Evolutionary conservation across 2,797 vertebrate species (phyloP).

Genomic region (Mormyrops boulengeri): DNA sequence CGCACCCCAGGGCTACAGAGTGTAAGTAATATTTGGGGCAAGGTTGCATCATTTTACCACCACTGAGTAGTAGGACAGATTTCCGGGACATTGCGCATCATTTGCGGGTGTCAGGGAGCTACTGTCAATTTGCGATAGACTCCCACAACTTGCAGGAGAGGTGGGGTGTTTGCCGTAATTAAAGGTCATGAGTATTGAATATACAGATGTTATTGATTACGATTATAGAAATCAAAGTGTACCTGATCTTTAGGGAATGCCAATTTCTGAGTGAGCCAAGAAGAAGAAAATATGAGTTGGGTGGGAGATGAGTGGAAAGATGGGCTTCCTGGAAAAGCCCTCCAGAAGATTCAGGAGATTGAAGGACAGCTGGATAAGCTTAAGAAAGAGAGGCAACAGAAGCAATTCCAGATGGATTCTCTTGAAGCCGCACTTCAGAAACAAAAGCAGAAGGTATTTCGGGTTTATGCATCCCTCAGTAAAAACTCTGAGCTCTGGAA

Average conservation of each 20-base stretch:
- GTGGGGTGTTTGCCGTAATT: background rate
- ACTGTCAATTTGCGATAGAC: background rate
- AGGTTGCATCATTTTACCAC: background rate
- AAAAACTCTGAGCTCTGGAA: background rate
- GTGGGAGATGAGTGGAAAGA: slow-evolving; percentile 91
- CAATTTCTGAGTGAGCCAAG: slow-evolving; percentile 19
- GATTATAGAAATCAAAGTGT: background rate
- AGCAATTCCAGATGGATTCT: slow-evolving; percentile 83
- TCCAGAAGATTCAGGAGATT: slow-evolving; percentile 86
- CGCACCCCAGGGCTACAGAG: too few species aligned
- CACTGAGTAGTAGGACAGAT: background rate
- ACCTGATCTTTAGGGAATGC: slow-evolving; percentile 25
- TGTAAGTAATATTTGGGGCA: background rate
- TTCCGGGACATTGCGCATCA: background rate
- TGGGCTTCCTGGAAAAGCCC: slow-evolving; percentile 75
- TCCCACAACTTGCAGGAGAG: background rate
- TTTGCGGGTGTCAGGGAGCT: background rate
- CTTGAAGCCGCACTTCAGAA: slow-evolving; percentile 81
- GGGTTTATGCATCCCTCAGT: background rate
- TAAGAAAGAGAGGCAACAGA: slow-evolving; percentile 80
- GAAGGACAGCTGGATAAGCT: slow-evolving; percentile 82
- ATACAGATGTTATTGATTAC: background rate
- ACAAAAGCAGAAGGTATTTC: slow-evolving; percentile 83
- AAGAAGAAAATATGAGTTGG: slow-evolving; percentile 74
- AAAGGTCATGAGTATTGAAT: background rate